phyloP scores from a whole-genome alignment of 2,113 vertebrate species.

The Thymallus thymallus region DNA sequence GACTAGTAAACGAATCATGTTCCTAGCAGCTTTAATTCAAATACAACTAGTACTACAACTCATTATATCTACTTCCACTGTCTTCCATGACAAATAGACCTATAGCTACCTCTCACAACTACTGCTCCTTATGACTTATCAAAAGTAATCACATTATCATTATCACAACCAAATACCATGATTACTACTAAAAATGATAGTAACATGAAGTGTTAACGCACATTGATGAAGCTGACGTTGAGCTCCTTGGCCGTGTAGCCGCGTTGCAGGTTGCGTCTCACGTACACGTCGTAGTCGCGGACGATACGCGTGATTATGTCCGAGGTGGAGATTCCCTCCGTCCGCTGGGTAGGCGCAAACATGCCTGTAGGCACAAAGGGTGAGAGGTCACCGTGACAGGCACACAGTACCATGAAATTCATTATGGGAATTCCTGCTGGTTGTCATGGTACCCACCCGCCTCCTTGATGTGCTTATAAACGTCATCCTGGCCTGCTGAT shows the following conservation, averaged over 20 bases:
- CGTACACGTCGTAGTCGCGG: conserved; percentile 95
- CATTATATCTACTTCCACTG: too few relatives aligned
- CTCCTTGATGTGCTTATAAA: conserved; percentile 97
- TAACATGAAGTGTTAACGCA: conserved; percentile 44
- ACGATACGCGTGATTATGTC: conserved; percentile 98
- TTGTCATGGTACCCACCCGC: conserved; percentile 78
- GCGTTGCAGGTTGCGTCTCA: conserved; percentile 90
- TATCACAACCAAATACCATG: too few relatives aligned
- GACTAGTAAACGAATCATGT: too few relatives aligned
- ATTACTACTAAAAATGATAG: too few relatives aligned
- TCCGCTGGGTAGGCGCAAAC: conserved; percentile 97
- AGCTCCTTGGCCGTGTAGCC: conserved; percentile 98
- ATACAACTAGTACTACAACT: too few relatives aligned
- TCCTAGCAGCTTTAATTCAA: too few relatives aligned
- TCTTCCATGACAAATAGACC: too few relatives aligned
- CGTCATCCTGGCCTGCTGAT: conserved; percentile 94
- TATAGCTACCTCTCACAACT: too few relatives aligned
- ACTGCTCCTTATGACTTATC: too few relatives aligned
- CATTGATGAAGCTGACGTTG: conserved; percentile 98
- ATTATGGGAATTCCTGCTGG: too few relatives aligned
- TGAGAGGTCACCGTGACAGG: neutral
- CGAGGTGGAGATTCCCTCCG: conserved; percentile 97
- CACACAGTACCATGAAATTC: neutral
- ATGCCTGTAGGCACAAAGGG: conserved; percentile 77
- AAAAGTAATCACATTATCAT: too few relatives aligned